Percentiles rank a stretch among this genome's conserved stretches.
These are phyloP conservation scores for Rhinoptilus africanus DNA, from an alignment of 2,113 vertebrate genomes.

Conservation along the genomic window DNA sequence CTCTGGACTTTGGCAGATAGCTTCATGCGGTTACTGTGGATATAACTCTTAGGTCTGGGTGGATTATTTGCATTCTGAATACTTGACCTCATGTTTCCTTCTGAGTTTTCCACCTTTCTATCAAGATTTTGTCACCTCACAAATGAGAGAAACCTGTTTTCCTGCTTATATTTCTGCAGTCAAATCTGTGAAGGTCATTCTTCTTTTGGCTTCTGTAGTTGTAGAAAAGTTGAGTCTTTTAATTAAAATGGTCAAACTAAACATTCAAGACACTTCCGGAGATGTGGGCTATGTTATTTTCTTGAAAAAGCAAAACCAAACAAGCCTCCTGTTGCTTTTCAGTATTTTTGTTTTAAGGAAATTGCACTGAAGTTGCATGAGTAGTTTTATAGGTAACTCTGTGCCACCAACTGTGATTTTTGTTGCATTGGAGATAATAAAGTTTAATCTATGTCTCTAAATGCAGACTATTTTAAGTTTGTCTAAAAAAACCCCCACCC, in stretches of 20 bases:
- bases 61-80: constrained; percentile 43
- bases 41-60: not conserved
- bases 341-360: not conserved
- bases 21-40: not conserved
- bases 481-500: not conserved
- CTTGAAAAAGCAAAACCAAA: not conserved
- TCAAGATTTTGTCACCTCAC: not conserved
- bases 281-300: not conserved
- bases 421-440: not conserved
- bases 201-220: not conserved
- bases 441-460: not conserved
- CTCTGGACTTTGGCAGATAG: not conserved
- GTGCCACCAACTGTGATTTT: not conserved
- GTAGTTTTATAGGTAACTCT: not conserved
- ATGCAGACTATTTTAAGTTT: not conserved
- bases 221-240: not conserved
- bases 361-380: not conserved
- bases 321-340: not conserved
- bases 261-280: not conserved
- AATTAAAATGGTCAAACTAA: not conserved
- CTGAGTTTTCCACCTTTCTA: not conserved
- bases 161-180: not conserved
- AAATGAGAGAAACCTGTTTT: not conserved
- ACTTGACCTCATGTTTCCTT: constrained; percentile 3
- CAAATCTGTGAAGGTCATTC: not conserved